phyloP scores from a whole-genome alignment of 2,797 vertebrate species.

The Staurois parvus region DNA sequence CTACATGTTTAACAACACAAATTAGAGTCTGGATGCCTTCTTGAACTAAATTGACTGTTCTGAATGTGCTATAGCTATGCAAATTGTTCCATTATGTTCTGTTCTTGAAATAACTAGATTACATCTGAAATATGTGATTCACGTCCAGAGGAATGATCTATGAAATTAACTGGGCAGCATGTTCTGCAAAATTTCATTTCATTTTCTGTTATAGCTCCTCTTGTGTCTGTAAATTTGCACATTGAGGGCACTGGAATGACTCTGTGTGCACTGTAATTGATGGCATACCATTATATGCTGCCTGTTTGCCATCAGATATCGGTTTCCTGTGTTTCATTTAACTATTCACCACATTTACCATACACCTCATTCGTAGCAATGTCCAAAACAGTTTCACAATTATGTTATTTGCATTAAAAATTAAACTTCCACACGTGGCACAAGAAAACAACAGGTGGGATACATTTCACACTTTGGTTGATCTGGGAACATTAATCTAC shows the following conservation, averaged over 20 bases:
- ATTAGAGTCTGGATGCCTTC: neutral
- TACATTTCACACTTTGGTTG: no score
- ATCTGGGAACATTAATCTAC: no score
- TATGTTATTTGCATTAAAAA: neutral
- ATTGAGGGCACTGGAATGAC: neutral
- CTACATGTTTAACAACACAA: neutral
- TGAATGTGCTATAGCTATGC: neutral
- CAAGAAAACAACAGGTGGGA: no score
- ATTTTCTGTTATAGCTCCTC: neutral
- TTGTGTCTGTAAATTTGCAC: conserved; percentile 5
- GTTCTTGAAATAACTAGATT: conserved; percentile 1
- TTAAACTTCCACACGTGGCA: no score
- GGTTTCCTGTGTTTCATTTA: neutral
- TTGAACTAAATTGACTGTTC: neutral
- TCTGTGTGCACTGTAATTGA: neutral
- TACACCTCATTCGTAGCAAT: neutral
- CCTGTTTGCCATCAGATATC: neutral
- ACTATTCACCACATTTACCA: neutral
- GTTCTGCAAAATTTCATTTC: neutral
- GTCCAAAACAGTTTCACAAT: neutral
- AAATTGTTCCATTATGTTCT: neutral
- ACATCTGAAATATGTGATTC: conserved; percentile 5
- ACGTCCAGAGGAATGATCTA: conserved; percentile 11
- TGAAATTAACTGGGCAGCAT: conserved; percentile 2
- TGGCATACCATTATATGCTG: neutral